Base-by-base conservation (phyloP, 1,140 invertebrate species). In the Ericerus pela region DNA sequence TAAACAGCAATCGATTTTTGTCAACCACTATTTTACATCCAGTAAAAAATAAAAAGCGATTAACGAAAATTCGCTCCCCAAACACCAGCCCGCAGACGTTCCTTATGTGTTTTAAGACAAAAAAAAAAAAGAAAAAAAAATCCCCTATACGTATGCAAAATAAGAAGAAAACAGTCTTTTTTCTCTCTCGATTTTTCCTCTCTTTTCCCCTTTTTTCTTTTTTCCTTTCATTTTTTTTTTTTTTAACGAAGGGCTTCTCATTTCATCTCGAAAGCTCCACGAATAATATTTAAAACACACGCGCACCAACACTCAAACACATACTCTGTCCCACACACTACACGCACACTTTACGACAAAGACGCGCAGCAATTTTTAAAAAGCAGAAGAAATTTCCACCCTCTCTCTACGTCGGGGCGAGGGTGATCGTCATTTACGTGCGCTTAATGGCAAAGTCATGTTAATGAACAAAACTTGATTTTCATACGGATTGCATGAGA, bases 391-490 rank as follows among this genome's bases (percentile, higher is more conserved):
- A 47, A 47, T 47, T 47, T 47, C 41, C 8, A 47, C 22, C 16
- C 41, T 6, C 41, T 47, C 20, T 14, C n/a, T n/a, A 12, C 5
- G 16, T 6, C 16, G 0, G 2, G 29, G 14, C 26, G 28, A 16
- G 2, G 51, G n/a, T 24, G 12, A 26, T 54, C 52, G 43, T 54
- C 57, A 54, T 58, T 58, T 58, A 53, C 57, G 57, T 58, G 51
- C 57, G 57, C 47, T 58, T 58, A 58, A 58, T 58, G 57, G 57
- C 57, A 58, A 58, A 58, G 57, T 58, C 57, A 53, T 58, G 57
- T 58, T 58, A 58, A 58, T 58, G 57, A 58, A 58, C 53, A 53
- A 58, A 58, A 58, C 51, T 58, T 58, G 53, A 58, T 58, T 58
- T 54, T 41, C 51, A 54, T 54, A 41, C 43, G 53, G 41, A 47